Evolutionary conservation across 2,888 invertebrate species (phyloP), one percentile per base, ranked within the genome.

Genomic region (Aphelenchoides bicaudatus): DNA sequence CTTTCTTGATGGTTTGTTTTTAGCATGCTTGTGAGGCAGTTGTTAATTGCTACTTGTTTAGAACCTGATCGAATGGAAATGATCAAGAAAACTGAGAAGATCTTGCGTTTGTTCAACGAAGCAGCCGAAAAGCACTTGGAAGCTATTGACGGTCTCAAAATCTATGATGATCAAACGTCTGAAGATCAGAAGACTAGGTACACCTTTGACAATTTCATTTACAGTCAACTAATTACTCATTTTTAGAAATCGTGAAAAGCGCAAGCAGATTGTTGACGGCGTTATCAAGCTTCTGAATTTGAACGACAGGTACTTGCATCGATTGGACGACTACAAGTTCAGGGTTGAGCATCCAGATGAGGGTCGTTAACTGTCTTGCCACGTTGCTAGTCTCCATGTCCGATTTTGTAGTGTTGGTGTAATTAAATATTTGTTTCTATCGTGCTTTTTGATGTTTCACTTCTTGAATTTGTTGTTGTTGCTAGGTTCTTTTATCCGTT

Each of bases 181-280:
- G 68, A 68, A 19, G 64, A 69, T 37, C 59, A 70, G 67, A 67
- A 65, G 3, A 55, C n/a, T n/a, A n/a, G n/a, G n/a, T n/a, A n/a
- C n/a, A n/a, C n/a, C n/a, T n/a, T n/a, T n/a, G n/a, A n/a, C n/a
- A n/a, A n/a, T n/a, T n/a, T n/a, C n/a, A n/a, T n/a, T n/a, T n/a
- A n/a, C n/a, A n/a, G n/a, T n/a, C n/a, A n/a, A n/a, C n/a, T n/a
- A n/a, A n/a, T n/a, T n/a, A n/a, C n/a, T n/a, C n/a, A n/a, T n/a
- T n/a, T n/a, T 58, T 38, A 62, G 72, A 5, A 76, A 74, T 47
- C 71, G 75, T 19, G 75, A 75, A 56, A 69, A 71, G 49, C 62
- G 75, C 25, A 75, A 76, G 51, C 54, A 62, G 1, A 53, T 77
- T 31, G 57, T 77, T 51, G 62, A 68, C 39, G 73, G 72, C 10